These are phyloP conservation scores for Sanderia malayensis DNA, from an alignment of 30 jellyfish, hydroid and myxozoan species.

Conservation along the genomic window DNA sequence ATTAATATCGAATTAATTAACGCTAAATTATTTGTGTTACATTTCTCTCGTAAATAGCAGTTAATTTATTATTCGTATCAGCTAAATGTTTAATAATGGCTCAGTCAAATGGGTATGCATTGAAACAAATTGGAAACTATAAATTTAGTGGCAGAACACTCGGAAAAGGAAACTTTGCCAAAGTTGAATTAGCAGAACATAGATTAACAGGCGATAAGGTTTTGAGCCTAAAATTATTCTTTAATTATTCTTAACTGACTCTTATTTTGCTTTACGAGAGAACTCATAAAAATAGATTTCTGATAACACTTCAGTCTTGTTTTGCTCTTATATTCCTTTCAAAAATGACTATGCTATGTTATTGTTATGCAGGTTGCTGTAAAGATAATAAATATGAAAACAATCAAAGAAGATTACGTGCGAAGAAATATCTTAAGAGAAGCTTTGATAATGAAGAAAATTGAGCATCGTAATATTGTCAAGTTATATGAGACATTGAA, in stretches of 20 bases:
- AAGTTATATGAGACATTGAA: conserved; percentile 65
- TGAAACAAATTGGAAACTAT: conserved; percentile 71
- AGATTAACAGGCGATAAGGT: conserved; percentile 71
- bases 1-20: too few species aligned
- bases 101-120: conserved; percentile 4
- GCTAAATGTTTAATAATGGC: too few species aligned
- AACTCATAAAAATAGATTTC: too few species aligned
- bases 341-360: too few species aligned
- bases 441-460: conserved; percentile 60
- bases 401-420: conserved; percentile 41
- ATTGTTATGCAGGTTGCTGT: conserved; percentile 68
- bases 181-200: conserved; percentile 81
- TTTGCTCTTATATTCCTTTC: too few species aligned
- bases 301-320: too few species aligned
- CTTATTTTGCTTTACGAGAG: too few species aligned
- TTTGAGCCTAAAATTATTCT: too few species aligned
- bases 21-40: too few species aligned
- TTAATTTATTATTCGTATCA: too few species aligned
- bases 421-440: conserved; percentile 53
- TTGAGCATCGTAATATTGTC: conserved; percentile 59
- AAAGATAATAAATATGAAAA: conserved; percentile 52
- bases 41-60: too few species aligned
- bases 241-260: too few species aligned
- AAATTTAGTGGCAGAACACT: conserved; percentile 50
- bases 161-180: conserved; percentile 82